A percentile compares a stretch with the other conserved stretches of the same genome.
Evolutionary conservation across 2,888 invertebrate species (phyloP).

Genomic region (Athetis lepigone): DNA sequence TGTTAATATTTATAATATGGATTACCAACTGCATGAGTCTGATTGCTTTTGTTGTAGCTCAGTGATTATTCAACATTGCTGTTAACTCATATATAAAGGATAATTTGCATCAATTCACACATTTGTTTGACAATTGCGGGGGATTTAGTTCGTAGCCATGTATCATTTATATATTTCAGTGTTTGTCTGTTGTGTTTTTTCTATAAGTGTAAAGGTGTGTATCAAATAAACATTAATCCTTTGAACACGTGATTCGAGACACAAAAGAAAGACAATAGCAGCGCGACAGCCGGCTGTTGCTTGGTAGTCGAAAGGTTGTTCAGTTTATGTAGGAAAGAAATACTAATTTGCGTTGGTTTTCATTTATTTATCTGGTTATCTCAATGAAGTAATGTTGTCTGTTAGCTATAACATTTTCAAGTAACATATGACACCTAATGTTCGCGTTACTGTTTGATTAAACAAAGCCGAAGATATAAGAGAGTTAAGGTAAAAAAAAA

Average conservation of each 20-base stretch:
- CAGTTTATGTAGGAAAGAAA: background rate
- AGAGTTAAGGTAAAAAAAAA: too few relatives aligned
- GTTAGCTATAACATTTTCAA: too few relatives aligned
- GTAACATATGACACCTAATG: too few relatives aligned
- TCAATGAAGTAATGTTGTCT: too few relatives aligned
- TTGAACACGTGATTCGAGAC: too few relatives aligned
- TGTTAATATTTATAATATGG: slow-evolving; percentile 46
- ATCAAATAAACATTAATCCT: background rate
- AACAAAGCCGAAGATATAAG: too few relatives aligned
- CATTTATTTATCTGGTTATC: background rate
- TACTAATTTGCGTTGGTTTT: background rate
- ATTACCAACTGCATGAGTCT: slow-evolving; percentile 40
- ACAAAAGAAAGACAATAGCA: too few relatives aligned
- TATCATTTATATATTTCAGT: slow-evolving; percentile 22
- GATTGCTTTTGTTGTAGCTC: slow-evolving; percentile 43
- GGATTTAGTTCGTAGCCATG: slow-evolving; percentile 46
- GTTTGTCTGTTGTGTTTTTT: slow-evolving; percentile 36
- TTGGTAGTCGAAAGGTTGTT: too few relatives aligned
- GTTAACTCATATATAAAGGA: slow-evolving; percentile 67
- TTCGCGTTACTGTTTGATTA: too few relatives aligned
- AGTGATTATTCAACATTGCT: slow-evolving; percentile 48
- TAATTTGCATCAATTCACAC: slow-evolving; percentile 72
- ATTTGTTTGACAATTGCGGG: slow-evolving; percentile 64
- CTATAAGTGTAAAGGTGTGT: slow-evolving; percentile 45
- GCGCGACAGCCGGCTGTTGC: too few relatives aligned